Base-by-base conservation (phyloP, 2,888 invertebrate species). In the Xylota sylvarum region DNA sequence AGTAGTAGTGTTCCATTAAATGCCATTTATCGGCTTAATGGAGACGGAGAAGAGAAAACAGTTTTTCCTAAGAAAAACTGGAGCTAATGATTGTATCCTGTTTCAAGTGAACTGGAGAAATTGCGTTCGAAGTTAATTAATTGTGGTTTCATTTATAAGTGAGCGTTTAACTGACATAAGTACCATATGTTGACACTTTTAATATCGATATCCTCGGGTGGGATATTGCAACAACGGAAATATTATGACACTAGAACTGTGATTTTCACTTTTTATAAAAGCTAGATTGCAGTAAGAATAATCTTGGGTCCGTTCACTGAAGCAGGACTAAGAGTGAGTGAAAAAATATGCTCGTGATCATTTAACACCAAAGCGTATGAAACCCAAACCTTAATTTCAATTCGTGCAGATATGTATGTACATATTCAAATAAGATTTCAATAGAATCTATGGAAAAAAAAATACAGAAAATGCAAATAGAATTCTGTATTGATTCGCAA, bases 21-120 rank as follows among this genome's bases (percentile, higher is more conserved):
- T 46, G 43, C 17, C 14, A 30, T 23, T 43, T 9, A 10, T 27
- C 23, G 4, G 2, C n/a, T 3, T 9, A 43, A 43, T 27, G 30
- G 40, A 30, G 14, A 27, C 4, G 43, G 14, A 27, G 27, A 43
- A 62, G 27, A 27, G 46, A 46, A 46, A 64, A 46, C 30, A 0
- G 9, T 6, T 32, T 64, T 64, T 62, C 17, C 17, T 17, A 30
- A 5, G 12, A 5, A 37, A 37, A 19, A 19, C 14, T 2, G 7
- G 4, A 10, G 3, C 32, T 46, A 64, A 64, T 30, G 64, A 17
- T 46, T 0, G 30, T 30, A 46, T 64, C 67, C 67, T 52, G 52
- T 27, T 64, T 14, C 10, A 27, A 52, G 37, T 14, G 27, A 37
- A 23, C 52, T 37, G 23, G 67, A 67, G 67, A 67, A 67, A 67